Conservation (phyloP, 2,888 invertebrate genomes). For the Phymatocera aterrima region DNA sequence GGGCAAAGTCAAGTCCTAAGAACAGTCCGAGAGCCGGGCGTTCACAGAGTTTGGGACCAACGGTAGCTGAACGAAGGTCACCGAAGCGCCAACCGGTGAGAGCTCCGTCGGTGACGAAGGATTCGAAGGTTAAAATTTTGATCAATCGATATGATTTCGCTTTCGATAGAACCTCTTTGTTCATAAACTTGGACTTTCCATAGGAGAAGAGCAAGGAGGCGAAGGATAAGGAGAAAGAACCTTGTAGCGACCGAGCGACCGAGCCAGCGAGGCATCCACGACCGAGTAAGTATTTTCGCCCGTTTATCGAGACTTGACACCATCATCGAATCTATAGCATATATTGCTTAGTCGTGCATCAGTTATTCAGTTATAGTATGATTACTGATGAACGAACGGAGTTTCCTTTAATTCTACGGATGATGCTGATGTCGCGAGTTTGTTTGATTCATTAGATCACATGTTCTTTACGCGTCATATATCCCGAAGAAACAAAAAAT, state of each 20-base stretch:
- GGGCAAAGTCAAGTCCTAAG: conserved; percentile 78
- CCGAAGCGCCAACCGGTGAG: conserved; percentile 84
- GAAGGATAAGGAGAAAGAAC: conserved; percentile 69
- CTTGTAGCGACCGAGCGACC: conserved; percentile 66
- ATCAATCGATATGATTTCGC: neutral
- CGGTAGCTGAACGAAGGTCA: conserved; percentile 81
- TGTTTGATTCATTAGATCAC: no score
- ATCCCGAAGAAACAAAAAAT: no score
- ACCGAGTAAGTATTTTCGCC: conserved; percentile 70
- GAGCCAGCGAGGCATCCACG: conserved; percentile 72
- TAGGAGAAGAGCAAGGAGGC: conserved; percentile 70
- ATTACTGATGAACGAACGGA: no score
- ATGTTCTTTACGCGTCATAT: no score
- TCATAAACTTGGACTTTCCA: neutral
- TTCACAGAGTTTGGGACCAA: conserved; percentile 84
- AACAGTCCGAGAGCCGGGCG: conserved; percentile 79
- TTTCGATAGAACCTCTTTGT: neutral
- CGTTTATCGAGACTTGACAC: neutral
- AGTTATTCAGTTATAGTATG: neutral
- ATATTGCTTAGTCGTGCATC: conserved; percentile 6
- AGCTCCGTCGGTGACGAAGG: conserved; percentile 69
- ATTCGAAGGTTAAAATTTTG: conserved; percentile 63
- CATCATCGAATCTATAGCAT: neutral
- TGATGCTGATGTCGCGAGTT: no score
- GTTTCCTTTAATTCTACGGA: no score